Percentiles rank a stretch among this genome's conserved stretches.
phyloP scores from a whole-genome alignment of 2,888 invertebrate species.

The Venusia cambrica region DNA sequence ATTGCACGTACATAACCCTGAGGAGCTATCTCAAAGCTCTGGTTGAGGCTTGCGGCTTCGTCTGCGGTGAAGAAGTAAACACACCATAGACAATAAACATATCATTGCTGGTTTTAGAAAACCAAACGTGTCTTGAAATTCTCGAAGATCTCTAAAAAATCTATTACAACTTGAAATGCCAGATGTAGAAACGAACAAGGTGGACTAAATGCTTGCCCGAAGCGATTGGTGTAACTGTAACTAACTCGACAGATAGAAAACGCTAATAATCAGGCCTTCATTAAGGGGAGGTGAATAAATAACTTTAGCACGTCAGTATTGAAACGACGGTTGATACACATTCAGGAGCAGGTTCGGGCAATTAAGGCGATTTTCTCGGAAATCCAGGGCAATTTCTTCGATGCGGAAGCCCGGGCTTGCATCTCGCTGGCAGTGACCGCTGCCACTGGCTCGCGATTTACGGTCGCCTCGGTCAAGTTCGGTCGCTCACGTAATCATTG shows the following conservation, averaged over 20 bases:
- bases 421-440: slow-evolving; percentile 26
- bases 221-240: slow-evolving; percentile 2
- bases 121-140: too few relatives aligned
- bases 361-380: slow-evolving; percentile 59
- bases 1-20: too few relatives aligned
- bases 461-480: slow-evolving; percentile 27
- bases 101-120: too few relatives aligned
- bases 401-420: slow-evolving; percentile 46
- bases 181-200: too few relatives aligned
- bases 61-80: too few relatives aligned
- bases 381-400: slow-evolving; percentile 59
- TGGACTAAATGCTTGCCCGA: too few relatives aligned
- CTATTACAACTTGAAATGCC: too few relatives aligned
- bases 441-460: slow-evolving; percentile 35
- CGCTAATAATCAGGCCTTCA: slow-evolving; percentile 16
- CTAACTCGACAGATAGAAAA: slow-evolving; percentile 11
- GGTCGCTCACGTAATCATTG: slow-evolving; percentile 23
- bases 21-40: too few relatives aligned
- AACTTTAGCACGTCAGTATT: slow-evolving; percentile 17
- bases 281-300: slow-evolving; percentile 18
- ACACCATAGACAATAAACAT: too few relatives aligned
- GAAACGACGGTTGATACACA: slow-evolving; percentile 30
- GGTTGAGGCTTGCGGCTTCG: too few relatives aligned
- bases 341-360: slow-evolving; percentile 47
- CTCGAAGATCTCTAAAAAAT: too few relatives aligned